phyloP scores from a whole-genome alignment of 2,113 vertebrate genomes.

The Eulemur macaco region DNA sequence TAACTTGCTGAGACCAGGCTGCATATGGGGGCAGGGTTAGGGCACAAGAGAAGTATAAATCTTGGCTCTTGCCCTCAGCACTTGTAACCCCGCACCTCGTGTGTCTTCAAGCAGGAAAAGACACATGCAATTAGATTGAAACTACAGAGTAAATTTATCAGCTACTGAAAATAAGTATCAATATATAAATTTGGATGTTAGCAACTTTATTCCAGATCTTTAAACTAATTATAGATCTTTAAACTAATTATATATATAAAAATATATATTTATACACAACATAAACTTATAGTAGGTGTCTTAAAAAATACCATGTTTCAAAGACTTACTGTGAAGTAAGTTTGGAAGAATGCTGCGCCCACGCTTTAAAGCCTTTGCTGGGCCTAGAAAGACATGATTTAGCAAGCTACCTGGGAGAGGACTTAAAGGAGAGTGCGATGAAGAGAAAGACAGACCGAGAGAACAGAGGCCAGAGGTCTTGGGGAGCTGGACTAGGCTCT shows the following conservation, averaged over 20 bases:
- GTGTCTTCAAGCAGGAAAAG: not conserved
- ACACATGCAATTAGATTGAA: not conserved
- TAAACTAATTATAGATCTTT: constrained; percentile 51
- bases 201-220: constrained; percentile 39
- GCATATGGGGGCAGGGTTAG: not conserved
- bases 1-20: not conserved
- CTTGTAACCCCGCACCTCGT: not conserved
- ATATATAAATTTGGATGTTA: constrained; percentile 26
- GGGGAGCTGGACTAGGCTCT: too few species aligned
- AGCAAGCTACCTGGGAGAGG: not conserved
- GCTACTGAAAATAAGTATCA: constrained; percentile 43
- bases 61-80: not conserved
- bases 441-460: not conserved
- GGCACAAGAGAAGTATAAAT: not conserved
- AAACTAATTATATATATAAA: constrained; percentile 25
- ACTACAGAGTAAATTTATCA: constrained; percentile 17
- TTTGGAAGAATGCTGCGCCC: not conserved
- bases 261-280: not conserved
- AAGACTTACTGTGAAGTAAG: constrained; percentile 8
- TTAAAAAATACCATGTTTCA: constrained; percentile 7
- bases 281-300: constrained; percentile 22
- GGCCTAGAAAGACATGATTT: not conserved
- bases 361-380: not conserved
- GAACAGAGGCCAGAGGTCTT: not conserved
- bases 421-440: not conserved